Conservation (phyloP, 2,888 invertebrate species). For the Adelognathus sp. region DNA sequence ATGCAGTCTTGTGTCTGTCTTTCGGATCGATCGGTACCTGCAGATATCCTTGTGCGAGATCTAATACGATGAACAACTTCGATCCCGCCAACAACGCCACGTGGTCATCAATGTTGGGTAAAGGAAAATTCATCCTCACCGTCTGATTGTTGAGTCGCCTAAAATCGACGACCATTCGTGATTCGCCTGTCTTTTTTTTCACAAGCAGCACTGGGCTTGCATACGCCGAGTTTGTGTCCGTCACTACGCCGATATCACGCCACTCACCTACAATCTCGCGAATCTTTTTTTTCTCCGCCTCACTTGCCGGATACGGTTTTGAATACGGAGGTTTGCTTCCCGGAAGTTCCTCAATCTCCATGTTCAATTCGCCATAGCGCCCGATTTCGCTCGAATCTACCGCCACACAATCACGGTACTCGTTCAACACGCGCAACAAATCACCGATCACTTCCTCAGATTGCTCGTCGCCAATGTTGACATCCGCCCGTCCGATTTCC, state of each 20-base stretch:
- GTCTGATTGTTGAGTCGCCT: conserved; percentile 33
- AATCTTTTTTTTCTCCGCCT: conserved; percentile 29
- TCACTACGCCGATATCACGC: conserved; percentile 33
- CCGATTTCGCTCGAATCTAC: conserved; percentile 27
- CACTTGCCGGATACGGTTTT: conserved; percentile 36
- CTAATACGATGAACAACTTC: conserved; percentile 7
- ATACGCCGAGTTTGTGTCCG: conserved; percentile 44
- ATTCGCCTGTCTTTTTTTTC: conserved; percentile 51
- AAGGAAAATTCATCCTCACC: conserved; percentile 26
- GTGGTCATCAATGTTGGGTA: conserved; percentile 42
- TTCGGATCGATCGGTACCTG: conserved; percentile 16
- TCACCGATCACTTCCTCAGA: conserved; percentile 8
- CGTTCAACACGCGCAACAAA: conserved; percentile 33
- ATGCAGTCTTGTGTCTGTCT: conserved; percentile 55
- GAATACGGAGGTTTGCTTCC: conserved; percentile 34
- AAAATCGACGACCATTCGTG: conserved; percentile 49
- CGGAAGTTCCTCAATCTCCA: conserved; percentile 41
- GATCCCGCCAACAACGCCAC: conserved; percentile 9
- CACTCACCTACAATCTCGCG: conserved; percentile 39
- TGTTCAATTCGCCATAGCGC: conserved; percentile 15
- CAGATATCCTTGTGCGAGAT: conserved; percentile 38
- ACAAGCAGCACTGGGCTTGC: conserved; percentile 57
- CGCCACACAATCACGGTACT: conserved; percentile 37
- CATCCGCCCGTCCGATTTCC: conserved; percentile 14
- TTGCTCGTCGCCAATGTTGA: conserved; percentile 9